These are phyloP conservation scores for Coenonympha arcania DNA, from an alignment of 2,888 invertebrate genomes.

Conservation along the genomic window DNA sequence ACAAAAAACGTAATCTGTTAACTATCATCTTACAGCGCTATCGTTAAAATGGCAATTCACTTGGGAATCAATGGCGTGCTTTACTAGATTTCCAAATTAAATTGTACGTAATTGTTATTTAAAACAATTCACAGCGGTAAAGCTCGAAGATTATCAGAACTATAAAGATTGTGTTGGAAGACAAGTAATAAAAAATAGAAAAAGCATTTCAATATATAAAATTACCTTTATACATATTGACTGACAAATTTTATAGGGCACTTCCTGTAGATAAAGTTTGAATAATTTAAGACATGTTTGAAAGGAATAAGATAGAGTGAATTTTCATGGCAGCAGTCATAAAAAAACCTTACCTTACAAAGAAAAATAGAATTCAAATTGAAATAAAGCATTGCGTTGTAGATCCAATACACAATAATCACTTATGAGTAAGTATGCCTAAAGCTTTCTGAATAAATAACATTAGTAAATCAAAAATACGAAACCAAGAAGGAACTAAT, in stretches of 20 bases:
- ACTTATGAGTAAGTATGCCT: too few relatives aligned
- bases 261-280: not conserved
- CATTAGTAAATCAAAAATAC: too few relatives aligned
- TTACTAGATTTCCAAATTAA: conserved; percentile 42
- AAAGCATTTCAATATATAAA: conserved; percentile 39
- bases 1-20: not conserved
- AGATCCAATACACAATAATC: too few relatives aligned
- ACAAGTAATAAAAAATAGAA: conserved; percentile 58
- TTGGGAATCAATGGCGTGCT: conserved; percentile 7
- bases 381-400: too few relatives aligned
- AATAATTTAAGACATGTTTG: too few relatives aligned
- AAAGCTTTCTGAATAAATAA: too few relatives aligned
- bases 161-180: conserved; percentile 72
- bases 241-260: not conserved
- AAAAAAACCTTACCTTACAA: too few relatives aligned
- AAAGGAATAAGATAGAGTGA: too few relatives aligned
- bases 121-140: conserved; percentile 71
- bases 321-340: too few relatives aligned
- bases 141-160: conserved; percentile 70
- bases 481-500: too few relatives aligned
- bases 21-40: not conserved
- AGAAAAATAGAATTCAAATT: too few relatives aligned
- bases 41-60: conserved; percentile 13
- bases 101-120: conserved; percentile 46
- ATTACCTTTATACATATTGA: not conserved